Evolutionary conservation across 1,140 invertebrate genomes (phyloP).

Genomic region (Papilio dardanus): DNA sequence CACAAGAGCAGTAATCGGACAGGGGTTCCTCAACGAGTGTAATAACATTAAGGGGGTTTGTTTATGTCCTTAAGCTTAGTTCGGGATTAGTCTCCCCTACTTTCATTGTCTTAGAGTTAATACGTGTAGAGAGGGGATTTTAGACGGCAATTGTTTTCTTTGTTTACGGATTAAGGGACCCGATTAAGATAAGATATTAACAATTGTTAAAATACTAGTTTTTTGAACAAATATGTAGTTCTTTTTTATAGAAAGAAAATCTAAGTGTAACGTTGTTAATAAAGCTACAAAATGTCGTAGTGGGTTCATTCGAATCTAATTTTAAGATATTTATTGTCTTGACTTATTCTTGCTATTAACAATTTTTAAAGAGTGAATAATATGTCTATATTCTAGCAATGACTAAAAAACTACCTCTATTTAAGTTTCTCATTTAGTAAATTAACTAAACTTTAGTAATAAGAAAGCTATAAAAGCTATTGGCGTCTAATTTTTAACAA

Average conservation of each 20-base stretch:
- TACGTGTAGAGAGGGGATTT: not conserved
- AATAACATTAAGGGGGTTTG: slow-evolving; percentile 16
- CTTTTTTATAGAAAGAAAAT: too few species aligned
- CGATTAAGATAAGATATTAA: not conserved
- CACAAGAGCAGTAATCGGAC: not conserved
- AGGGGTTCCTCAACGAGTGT: slow-evolving; percentile 8
- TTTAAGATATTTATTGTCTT: too few species aligned
- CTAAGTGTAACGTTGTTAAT: too few species aligned
- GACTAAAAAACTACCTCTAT: too few species aligned
- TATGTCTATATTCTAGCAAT: too few species aligned
- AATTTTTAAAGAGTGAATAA: too few species aligned
- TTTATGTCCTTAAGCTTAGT: slow-evolving; percentile 9
- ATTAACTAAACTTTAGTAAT: too few species aligned
- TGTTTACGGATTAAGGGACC: slow-evolving; percentile 1
- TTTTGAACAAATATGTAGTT: not conserved
- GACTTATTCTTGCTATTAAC: too few species aligned
- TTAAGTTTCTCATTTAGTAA: too few species aligned
- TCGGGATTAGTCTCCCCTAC: not conserved
- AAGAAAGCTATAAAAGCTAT: too few species aligned
- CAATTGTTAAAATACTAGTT: not conserved
- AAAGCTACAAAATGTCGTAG: too few species aligned
- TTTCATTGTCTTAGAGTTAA: not conserved
- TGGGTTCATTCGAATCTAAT: too few species aligned
- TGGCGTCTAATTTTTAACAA: not conserved
- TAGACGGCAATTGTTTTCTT: slow-evolving; percentile 10